These are phyloP conservation scores for Cricetomys ansorgei DNA, from an alignment of 2,113 vertebrate genomes.

Conservation along the genomic window DNA sequence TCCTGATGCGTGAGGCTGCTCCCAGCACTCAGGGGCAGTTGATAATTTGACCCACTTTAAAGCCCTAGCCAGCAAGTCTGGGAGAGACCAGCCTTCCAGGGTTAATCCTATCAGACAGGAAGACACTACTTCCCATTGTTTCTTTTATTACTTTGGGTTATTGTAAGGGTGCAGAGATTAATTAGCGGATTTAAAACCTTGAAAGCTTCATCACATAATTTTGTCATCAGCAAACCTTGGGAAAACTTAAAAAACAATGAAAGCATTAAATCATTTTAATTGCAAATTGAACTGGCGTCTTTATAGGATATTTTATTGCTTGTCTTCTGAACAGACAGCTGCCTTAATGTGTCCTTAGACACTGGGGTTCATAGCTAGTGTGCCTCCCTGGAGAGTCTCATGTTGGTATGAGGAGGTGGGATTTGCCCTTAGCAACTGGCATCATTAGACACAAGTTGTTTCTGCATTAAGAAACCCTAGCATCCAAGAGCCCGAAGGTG, in stretches of 20 bases:
- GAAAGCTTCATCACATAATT: slow-evolving; percentile 81
- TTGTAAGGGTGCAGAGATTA: slow-evolving; percentile 81
- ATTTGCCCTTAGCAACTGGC: not conserved
- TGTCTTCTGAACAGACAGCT: slow-evolving; percentile 71
- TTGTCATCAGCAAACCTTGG: slow-evolving; percentile 81
- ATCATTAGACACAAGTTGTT: not conserved
- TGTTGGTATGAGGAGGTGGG: not conserved
- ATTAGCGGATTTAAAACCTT: slow-evolving; percentile 81
- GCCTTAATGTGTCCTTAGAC: slow-evolving; percentile 52
- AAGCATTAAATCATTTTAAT: slow-evolving; percentile 81
- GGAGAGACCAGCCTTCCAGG: not conserved
- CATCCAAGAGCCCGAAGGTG: not conserved
- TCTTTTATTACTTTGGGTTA: slow-evolving; percentile 75
- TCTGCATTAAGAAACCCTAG: slow-evolving; percentile 8
- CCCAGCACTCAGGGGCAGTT: fast-evolving
- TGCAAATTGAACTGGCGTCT: slow-evolving; percentile 71
- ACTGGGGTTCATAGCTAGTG: not conserved
- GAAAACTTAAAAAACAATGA: slow-evolving; percentile 80
- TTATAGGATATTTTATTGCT: slow-evolving; percentile 71
- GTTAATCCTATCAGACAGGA: slow-evolving; percentile 60
- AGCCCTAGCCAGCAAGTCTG: not conserved
- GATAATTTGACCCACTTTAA: not conserved
- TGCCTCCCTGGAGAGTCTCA: not conserved
- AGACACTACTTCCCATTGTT: slow-evolving; percentile 51
- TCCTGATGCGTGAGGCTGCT: not conserved